Conservation (phyloP, 2,797 vertebrate species). For the Chiloscyllium punctatum region DNA sequence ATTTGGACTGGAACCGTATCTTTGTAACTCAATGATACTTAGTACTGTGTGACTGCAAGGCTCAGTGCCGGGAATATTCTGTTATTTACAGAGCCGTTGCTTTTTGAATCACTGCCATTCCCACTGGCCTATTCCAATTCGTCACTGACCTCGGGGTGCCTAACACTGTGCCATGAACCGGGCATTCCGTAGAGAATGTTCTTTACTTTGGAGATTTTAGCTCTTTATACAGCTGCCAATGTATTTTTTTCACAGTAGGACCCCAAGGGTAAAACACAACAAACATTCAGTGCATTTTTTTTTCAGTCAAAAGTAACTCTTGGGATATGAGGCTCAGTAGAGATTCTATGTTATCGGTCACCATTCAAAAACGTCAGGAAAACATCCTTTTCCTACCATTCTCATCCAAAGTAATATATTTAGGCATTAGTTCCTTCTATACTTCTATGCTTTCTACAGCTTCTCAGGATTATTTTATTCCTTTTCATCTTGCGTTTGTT, state of each 20-base stretch:
- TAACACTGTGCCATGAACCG: conserved; percentile 14
- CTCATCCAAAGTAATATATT: background rate
- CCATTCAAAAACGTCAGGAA: background rate
- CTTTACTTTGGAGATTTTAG: conserved; percentile 1
- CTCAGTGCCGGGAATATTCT: background rate
- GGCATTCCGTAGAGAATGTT: conserved; percentile 28
- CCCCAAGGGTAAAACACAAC: conserved; percentile 22
- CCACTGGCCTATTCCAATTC: conserved; percentile 20
- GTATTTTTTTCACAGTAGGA: conserved; percentile 1
- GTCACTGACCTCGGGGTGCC: conserved; percentile 16
- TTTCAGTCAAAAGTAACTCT: conserved; percentile 11
- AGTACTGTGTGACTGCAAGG: background rate
- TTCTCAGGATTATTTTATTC: background rate
- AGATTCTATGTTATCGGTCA: background rate
- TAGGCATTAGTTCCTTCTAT: background rate
- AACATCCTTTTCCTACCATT: background rate
- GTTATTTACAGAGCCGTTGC: background rate
- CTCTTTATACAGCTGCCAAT: conserved; percentile 31
- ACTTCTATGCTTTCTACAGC: background rate
- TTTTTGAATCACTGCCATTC: conserved; percentile 29
- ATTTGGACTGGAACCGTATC: background rate
- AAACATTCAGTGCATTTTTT: conserved; percentile 36
- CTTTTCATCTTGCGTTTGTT: background rate
- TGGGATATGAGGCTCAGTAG: background rate
- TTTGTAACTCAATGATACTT: background rate